phyloP scores from a whole-genome alignment of 1,140 invertebrate genomes.

The Catajapyx aquilonaris region DNA sequence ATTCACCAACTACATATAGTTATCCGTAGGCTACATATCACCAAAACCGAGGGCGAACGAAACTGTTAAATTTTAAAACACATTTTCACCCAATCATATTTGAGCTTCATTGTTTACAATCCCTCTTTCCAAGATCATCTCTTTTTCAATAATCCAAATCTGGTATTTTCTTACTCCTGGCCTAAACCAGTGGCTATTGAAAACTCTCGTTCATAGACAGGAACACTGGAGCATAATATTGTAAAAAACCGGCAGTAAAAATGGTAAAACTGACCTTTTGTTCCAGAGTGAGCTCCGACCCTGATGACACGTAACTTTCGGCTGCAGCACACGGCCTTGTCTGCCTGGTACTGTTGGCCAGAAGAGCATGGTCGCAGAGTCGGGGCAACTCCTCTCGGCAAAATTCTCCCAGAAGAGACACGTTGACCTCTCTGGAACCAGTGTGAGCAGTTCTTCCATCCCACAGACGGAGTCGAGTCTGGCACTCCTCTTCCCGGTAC shows the following conservation, averaged over 20 bases:
- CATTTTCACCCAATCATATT: too few species aligned
- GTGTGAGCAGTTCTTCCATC: constrained; percentile 32
- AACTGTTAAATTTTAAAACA: too few species aligned
- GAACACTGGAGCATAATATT: too few species aligned
- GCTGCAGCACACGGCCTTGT: constrained; percentile 46
- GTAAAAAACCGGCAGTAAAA: too few species aligned
- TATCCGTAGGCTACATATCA: too few species aligned
- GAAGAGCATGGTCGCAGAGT: constrained; percentile 47
- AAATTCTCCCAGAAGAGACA: constrained; percentile 43
- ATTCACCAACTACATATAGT: too few species aligned
- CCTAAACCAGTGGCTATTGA: too few species aligned
- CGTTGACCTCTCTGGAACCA: constrained; percentile 19
- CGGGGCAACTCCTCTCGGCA: constrained; percentile 50
- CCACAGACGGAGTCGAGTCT: constrained; percentile 49
- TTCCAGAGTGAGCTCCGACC: constrained; percentile 44
- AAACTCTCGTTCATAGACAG: too few species aligned
- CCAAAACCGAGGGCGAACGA: too few species aligned
- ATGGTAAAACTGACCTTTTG: constrained; percentile 18
- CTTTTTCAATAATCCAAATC: not conserved
- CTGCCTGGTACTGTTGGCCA: constrained; percentile 46
- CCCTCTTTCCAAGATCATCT: too few species aligned
- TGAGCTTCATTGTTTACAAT: too few species aligned
- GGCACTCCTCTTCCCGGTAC: constrained; percentile 22
- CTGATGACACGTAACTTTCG: constrained; percentile 54
- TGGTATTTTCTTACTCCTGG: not conserved